These are phyloP conservation scores for Hipparchia semele DNA, from an alignment of 2,888 invertebrate genomes.

Conservation along the genomic window DNA sequence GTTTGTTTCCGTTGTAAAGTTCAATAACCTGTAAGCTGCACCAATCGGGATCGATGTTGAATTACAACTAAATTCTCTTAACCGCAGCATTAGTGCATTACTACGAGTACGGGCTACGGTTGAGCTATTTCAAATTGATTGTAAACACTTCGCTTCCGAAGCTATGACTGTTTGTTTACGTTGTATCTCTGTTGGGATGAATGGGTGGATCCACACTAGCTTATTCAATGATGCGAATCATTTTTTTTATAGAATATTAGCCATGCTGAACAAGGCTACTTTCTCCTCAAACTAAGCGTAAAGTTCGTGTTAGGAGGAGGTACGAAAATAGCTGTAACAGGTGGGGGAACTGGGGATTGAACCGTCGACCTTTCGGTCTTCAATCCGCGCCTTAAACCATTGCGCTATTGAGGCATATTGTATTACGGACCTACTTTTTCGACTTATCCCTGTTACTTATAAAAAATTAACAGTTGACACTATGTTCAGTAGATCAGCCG, in stretches of 20 bases:
- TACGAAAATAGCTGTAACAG: too few species aligned
- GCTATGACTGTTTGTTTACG: slow-evolving; percentile 24
- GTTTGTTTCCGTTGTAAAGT: slow-evolving; percentile 35
- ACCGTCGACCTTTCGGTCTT: too few species aligned
- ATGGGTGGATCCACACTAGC: slow-evolving; percentile 11
- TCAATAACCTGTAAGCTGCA: slow-evolving; percentile 34
- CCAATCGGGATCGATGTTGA: slow-evolving; percentile 31
- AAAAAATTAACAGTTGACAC: too few species aligned
- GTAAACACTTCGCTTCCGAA: slow-evolving; percentile 18
- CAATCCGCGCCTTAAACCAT: too few species aligned
- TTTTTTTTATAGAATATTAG: background rate
- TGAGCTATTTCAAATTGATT: slow-evolving; percentile 24
- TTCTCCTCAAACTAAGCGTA: too few species aligned
- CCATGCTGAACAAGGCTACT: too few species aligned
- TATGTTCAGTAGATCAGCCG: too few species aligned
- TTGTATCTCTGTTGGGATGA: slow-evolving; percentile 11
- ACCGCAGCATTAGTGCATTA: slow-evolving; percentile 20
- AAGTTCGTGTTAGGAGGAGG: too few species aligned
- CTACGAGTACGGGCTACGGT: slow-evolving; percentile 28
- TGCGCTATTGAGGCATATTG: too few species aligned
- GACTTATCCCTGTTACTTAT: too few species aligned
- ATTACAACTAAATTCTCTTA: slow-evolving; percentile 26
- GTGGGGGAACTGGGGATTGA: too few species aligned
- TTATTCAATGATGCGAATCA: background rate
- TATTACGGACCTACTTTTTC: too few species aligned